Conservation (phyloP, 1,140 invertebrate genomes). For the Lerema accius region DNA sequence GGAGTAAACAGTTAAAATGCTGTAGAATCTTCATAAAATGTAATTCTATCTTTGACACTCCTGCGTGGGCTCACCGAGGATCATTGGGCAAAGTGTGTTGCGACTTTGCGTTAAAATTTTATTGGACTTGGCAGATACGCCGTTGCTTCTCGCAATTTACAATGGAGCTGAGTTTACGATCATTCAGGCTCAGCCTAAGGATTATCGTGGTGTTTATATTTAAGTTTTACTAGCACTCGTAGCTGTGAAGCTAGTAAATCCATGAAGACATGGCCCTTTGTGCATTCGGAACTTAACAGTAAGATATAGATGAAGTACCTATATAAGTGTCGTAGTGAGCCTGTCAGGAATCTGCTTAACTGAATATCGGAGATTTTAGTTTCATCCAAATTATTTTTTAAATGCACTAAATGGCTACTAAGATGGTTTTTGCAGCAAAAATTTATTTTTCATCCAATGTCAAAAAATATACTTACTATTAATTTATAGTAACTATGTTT, state of each 20-base stretch:
- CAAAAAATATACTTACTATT: no score
- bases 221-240: not conserved
- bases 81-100: slow-evolving; percentile 8
- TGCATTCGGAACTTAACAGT: no score
- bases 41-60: slow-evolving; percentile 31
- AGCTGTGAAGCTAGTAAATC: not conserved
- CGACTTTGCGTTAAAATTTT: slow-evolving; percentile 28
- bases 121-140: slow-evolving; percentile 22
- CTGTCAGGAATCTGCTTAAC: no score
- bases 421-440: no score
- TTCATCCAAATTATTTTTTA: no score
- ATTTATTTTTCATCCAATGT: no score
- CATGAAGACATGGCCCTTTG: not conserved
- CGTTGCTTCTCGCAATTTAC: slow-evolving; percentile 5
- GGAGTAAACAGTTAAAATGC: slow-evolving; percentile 28
- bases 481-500: no score
- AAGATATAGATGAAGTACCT: no score
- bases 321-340: no score
- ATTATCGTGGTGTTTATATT: not conserved
- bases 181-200: not conserved
- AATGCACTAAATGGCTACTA: no score
- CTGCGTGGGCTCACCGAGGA: slow-evolving; percentile 30
- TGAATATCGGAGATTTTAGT: no score
- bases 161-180: slow-evolving; percentile 14
- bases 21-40: slow-evolving; percentile 30